Base-by-base conservation (phyloP, 2,888 invertebrate genomes). In the Drosophila limbata region DNA sequence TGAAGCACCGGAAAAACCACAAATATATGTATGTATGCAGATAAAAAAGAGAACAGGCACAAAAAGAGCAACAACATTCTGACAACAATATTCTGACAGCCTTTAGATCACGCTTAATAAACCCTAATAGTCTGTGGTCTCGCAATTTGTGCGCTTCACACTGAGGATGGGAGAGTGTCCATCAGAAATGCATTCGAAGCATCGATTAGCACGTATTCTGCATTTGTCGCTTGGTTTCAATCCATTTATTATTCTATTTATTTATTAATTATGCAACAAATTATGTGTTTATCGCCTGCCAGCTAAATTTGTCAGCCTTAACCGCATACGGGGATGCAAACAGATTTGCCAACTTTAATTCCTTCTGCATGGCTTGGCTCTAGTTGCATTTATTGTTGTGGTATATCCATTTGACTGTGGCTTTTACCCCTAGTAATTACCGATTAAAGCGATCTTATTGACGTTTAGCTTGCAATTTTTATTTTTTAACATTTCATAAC, bases 51-150 rank as follows among this genome's bases (percentile, higher is more conserved):
- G 4, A 4, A 31, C 10, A 55, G 15, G 6, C 39, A 11, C 33
- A 57, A 13, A 13, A 21, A n/a, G 15, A 48, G 21, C 45, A 44
- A 51, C 37, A 56, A 21, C 21, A 5, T 25, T 5, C 25, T 25
- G 25, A 25, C 25, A 48, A 28, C 42, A 44, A 51, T 45, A 47
- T 48, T 33, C 40, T 53, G 68, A 69, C 71, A 72, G 73, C 70
- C 77, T 84, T 85, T 89, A 84, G 88, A 76, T 78, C 55, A 73
- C 68, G 83, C 80, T 76, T 84, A 89, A 85, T 85, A 89, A 74
- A 87, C 88, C 79, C 79, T 76, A 85, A 89, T 89, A 87, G 84
- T 72, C 65, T 84, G 85, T 55, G 89, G 85, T 73, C 51, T 57
- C n/a, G 31, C 31, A 45, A 55, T 52, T 44, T 65, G 37, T 39